Conservation (phyloP, 2,797 vertebrate species). For the Lycodopsis pacificus region DNA sequence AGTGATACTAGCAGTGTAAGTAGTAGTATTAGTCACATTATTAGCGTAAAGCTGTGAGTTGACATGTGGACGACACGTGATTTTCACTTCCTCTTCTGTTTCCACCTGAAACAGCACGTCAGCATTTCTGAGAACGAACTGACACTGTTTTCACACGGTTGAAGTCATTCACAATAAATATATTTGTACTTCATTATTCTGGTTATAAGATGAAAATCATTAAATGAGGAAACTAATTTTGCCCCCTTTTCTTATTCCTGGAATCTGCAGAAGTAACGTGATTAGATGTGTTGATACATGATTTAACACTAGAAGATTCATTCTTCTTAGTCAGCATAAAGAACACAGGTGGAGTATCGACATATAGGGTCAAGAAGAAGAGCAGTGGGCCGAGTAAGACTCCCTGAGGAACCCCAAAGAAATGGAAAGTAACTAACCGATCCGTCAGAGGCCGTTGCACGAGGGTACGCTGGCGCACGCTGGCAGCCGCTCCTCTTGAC, state of each 20-base stretch:
- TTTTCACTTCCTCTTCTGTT: background rate
- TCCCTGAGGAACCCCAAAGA: background rate
- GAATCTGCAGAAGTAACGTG: background rate
- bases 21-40: background rate
- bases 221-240: background rate
- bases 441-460: too few species aligned
- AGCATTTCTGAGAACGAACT: slow-evolving; percentile 7
- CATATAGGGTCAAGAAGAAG: background rate
- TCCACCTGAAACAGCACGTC: background rate
- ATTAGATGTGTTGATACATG: background rate
- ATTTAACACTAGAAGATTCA: background rate
- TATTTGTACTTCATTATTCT: slow-evolving; percentile 4
- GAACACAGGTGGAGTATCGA: background rate
- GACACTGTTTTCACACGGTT: background rate
- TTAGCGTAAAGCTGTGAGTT: background rate
- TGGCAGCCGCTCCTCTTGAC: too few species aligned
- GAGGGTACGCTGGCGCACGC: too few species aligned
- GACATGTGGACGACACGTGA: background rate
- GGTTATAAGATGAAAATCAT: fast-evolving
- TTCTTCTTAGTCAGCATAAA: background rate
- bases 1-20: background rate
- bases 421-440: background rate
- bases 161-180: background rate
- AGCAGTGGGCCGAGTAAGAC: background rate
- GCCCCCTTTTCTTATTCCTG: background rate